Conservation (phyloP, 1,140 invertebrate genomes). For the Lepidurus arcticus region DNA sequence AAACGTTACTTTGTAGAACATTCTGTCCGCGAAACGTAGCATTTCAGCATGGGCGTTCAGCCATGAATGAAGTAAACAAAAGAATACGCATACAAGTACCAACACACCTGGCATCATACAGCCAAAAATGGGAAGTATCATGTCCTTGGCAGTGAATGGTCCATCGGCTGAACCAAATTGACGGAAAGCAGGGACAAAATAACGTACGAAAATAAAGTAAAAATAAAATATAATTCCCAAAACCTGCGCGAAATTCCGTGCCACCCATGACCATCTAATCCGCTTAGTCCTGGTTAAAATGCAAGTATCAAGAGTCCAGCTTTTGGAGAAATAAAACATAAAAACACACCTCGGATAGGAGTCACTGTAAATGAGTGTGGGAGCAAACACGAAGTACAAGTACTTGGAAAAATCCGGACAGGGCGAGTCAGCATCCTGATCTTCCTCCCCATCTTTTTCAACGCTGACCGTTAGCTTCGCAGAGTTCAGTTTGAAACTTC, state of each 20-base stretch:
- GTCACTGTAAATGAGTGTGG: slow-evolving; percentile 78
- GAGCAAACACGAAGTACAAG: slow-evolving; percentile 79
- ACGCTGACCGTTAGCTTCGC: background rate
- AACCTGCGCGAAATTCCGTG: slow-evolving; percentile 65
- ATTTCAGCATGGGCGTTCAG: slow-evolving; percentile 83
- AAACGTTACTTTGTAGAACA: slow-evolving; percentile 62
- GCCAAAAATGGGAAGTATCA: slow-evolving; percentile 62
- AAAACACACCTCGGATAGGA: slow-evolving; percentile 65
- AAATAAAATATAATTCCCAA: slow-evolving; percentile 67
- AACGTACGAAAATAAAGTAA: slow-evolving; percentile 69
- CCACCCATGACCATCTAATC: slow-evolving; percentile 67
- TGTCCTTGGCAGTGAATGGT: slow-evolving; percentile 52
- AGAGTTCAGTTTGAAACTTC: slow-evolving; percentile 37
- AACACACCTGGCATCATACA: slow-evolving; percentile 68
- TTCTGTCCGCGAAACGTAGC: slow-evolving; percentile 73
- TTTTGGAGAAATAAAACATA: too few species aligned
- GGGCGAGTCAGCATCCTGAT: slow-evolving; percentile 38
- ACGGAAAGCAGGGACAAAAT: slow-evolving; percentile 62
- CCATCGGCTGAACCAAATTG: slow-evolving; percentile 57
- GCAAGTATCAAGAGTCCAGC: too few species aligned
- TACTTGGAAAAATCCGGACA: slow-evolving; percentile 68
- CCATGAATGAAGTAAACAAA: slow-evolving; percentile 79
- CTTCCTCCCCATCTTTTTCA: slow-evolving; percentile 29
- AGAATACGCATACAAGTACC: slow-evolving; percentile 70
- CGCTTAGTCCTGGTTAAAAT: slow-evolving; percentile 52